Conservation (phyloP, 2,888 invertebrate genomes). For the Iselma pallidipennis region DNA sequence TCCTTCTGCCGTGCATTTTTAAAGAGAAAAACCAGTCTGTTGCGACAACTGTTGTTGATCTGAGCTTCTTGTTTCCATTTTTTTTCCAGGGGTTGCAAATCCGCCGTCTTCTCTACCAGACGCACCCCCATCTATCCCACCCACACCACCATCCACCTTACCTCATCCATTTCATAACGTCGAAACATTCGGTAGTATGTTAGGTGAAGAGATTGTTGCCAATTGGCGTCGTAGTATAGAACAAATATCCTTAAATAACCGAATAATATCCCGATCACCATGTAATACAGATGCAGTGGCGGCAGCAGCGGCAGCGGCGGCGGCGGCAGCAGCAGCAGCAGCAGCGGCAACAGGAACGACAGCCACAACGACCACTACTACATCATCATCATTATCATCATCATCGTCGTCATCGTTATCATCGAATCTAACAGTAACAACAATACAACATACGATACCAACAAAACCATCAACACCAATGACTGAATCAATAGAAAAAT, state of each 20-base stretch:
- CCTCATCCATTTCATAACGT: conserved; percentile 67
- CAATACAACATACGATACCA: conserved; percentile 33
- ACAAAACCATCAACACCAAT: conserved; percentile 37
- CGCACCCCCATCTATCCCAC: conserved; percentile 24
- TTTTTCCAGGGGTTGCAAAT: conserved; percentile 44
- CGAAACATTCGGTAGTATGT: conserved; percentile 72
- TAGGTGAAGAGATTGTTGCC: conserved; percentile 83
- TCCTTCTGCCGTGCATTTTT: no score
- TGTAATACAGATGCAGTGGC: conserved; percentile 43
- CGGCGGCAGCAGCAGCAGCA: conserved; percentile 50
- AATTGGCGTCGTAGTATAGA: conserved; percentile 76
- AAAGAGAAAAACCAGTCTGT: no score
- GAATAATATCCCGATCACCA: conserved; percentile 40
- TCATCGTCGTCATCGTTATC: neutral
- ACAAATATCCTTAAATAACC: conserved; percentile 48
- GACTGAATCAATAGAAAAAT: conserved; percentile 33
- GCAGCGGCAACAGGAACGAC: conserved; percentile 37
- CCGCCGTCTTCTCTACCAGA: conserved; percentile 33
- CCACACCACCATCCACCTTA: conserved; percentile 32
- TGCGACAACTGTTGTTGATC: no score
- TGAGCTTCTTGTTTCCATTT: no score
- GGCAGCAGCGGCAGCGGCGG: conserved; percentile 37
- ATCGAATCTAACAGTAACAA: no score
- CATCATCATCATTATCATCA: neutral
- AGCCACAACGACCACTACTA: conserved; percentile 28